Evolutionary conservation across 2,113 vertebrate species (phyloP), one percentile per base, ranked within the genome.

Genomic region (Grus americana): DNA sequence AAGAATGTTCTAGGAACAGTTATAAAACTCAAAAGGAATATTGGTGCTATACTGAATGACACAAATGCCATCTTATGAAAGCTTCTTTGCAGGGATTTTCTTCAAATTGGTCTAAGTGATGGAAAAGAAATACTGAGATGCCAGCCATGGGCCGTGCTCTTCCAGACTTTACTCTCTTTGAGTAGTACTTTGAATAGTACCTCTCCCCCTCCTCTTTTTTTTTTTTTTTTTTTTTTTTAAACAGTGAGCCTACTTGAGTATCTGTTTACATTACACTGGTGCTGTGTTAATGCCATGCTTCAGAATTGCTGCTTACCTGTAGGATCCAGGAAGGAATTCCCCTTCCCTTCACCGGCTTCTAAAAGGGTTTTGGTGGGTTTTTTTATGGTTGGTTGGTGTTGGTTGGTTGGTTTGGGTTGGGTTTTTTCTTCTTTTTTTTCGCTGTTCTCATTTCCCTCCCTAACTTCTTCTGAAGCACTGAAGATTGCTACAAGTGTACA

Each of bases 21-120:
- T 96, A 92, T 97, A 95, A 95, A 95, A 94, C 95, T 91, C 73
- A 68, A 72, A 93, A 96, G 93, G 94, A 94, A 96, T 97, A 97
- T 97, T 96, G 95, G 93, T 95, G 65, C 86, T 93, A 95, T 94
- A 92, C 87, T 95, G 86, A 94, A 80, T 85, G 59, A 86, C 96
- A 92, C 61, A 95, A 93, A 93, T 94, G 52, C 84, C 86, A 74
- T 76, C 85, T 88, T 76, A 93, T 88, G 80, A 95, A 96, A 95
- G 97, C 93, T 95, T 46, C 95, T 97, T 96, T 97, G 90, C 94
- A 89, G 93, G 90, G 94, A 78, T 95, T 96, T 95, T 94, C 94
- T 97, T 94, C 94, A 81, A 96, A 89, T 92, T 92, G 88, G 59
- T 81, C 47, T 66, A 57, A 93, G 84, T 74, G 63, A 70, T 70